A percentile compares a stretch with the other conserved stretches of the same genome.
Evolutionary conservation across 2,797 vertebrate genomes (phyloP).

Genomic region (Alexandromys oeconomus): DNA sequence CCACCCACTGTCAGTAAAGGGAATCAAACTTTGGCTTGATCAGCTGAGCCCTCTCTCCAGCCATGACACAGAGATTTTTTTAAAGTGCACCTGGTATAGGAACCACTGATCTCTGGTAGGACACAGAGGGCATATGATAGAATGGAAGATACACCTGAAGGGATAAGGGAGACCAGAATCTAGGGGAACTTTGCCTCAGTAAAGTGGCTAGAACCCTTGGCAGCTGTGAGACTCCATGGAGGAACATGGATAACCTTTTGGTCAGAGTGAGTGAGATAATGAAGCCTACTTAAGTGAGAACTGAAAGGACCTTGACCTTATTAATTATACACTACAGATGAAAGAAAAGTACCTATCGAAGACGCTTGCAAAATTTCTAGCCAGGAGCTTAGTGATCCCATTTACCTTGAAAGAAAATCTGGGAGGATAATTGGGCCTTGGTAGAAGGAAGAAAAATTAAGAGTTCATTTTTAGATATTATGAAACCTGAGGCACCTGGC

Average conservation of each 20-base stretch:
- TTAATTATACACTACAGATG: not conserved
- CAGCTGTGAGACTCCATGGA: not conserved
- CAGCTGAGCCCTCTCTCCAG: not conserved
- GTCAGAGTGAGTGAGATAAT: not conserved
- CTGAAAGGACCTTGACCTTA: not conserved
- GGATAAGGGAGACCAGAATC: not conserved
- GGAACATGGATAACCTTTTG: not conserved
- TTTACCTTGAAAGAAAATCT: conserved; percentile 66
- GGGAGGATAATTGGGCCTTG: conserved; percentile 42
- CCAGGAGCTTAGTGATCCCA: not conserved
- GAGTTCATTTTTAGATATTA: conserved; percentile 56
- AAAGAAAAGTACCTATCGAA: not conserved
- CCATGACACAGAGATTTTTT: not conserved
- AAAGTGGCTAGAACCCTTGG: not conserved
- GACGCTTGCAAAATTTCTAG: not conserved
- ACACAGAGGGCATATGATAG: not conserved
- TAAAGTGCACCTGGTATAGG: not conserved
- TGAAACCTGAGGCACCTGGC: conserved; percentile 57
- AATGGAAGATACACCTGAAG: not conserved
- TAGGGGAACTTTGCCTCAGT: not conserved
- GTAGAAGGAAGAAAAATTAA: conserved; percentile 61
- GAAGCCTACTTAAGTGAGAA: not conserved
- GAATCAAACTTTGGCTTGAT: not conserved
- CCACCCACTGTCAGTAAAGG: not conserved
- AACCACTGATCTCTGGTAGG: not conserved